Percentiles rank a stretch among this genome's conserved stretches.
phyloP scores from a whole-genome alignment of 2,113 vertebrate genomes.

The Calidris pugnax region DNA sequence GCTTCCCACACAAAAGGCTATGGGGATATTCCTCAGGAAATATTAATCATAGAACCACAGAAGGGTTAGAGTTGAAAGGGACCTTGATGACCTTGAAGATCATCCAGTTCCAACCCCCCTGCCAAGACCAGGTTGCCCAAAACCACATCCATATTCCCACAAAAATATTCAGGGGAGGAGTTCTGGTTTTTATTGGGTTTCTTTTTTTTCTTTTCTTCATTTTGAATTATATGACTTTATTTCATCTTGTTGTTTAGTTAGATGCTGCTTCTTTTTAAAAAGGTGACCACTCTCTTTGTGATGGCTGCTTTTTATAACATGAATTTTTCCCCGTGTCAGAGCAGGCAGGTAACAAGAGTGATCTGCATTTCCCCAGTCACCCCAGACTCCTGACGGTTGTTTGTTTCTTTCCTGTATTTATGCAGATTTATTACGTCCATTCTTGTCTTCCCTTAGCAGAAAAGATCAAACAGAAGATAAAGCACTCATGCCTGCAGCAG shows the following conservation, averaged over 20 bases:
- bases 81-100: neutral
- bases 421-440: slow-evolving; percentile 7
- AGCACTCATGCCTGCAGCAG: neutral
- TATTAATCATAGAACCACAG: neutral
- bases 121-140: neutral
- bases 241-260: neutral
- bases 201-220: neutral
- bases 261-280: neutral
- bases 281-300: neutral
- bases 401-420: neutral
- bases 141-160: neutral
- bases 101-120: neutral
- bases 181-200: too few relatives aligned
- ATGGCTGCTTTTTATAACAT: neutral
- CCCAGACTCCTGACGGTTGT: neutral
- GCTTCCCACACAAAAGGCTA: neutral
- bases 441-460: slow-evolving; percentile 28
- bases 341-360: neutral
- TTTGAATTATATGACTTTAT: neutral
- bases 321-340: neutral
- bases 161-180: neutral
- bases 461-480: slow-evolving; percentile 42
- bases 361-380: neutral
- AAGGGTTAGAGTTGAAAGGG: neutral
- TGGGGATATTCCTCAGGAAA: neutral